phyloP scores from a whole-genome alignment of 2,888 invertebrate species.

The Phragmatobia fuliginosa region DNA sequence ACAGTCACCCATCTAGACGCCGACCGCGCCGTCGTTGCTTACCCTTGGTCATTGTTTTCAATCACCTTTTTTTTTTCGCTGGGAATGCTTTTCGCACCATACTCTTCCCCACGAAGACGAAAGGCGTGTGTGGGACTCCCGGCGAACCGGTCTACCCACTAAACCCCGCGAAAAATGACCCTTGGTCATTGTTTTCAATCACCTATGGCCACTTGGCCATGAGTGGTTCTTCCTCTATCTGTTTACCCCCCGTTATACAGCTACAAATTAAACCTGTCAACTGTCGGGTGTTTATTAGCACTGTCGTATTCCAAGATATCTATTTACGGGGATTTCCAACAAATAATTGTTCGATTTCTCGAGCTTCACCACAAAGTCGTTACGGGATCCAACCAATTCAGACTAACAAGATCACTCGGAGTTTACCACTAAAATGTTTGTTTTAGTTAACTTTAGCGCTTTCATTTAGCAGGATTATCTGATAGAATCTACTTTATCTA shows the following conservation, averaged over 20 bases:
- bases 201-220: no score
- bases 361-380: conserved; percentile 2
- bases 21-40: no score
- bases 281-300: neutral
- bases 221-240: no score
- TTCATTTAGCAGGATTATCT: neutral
- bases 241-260: neutral
- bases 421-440: neutral
- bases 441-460: neutral
- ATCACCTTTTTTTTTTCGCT: no score
- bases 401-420: neutral
- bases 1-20: no score
- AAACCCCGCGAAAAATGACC: no score
- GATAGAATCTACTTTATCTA: neutral
- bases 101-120: no score
- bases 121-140: no score
- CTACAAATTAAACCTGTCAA: neutral
- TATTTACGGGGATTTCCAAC: neutral
- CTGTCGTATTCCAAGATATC: neutral
- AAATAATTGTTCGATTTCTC: neutral
- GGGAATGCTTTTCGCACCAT: no score
- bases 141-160: no score
- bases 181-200: no score
- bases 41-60: no score
- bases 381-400: neutral